These are phyloP conservation scores for Varecia variegata DNA, from an alignment of 2,797 vertebrate species.

Conservation along the genomic window DNA sequence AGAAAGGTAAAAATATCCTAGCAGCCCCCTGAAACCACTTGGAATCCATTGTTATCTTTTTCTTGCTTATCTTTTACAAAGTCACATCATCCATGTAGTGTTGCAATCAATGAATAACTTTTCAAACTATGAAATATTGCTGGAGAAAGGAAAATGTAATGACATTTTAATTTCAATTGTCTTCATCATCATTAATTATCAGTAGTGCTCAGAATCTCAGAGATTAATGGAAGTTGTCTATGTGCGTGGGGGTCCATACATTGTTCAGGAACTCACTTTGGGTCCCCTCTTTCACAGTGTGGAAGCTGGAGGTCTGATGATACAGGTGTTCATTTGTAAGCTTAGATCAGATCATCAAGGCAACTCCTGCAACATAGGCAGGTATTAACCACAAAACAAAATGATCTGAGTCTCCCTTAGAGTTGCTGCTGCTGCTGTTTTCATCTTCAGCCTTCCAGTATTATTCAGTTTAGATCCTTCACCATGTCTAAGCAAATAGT, in stretches of 20 bases:
- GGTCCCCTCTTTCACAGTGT: background rate
- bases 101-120: background rate
- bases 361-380: background rate
- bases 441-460: background rate
- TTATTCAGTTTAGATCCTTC: background rate
- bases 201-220: background rate
- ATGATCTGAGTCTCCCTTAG: background rate
- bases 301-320: background rate
- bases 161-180: background rate
- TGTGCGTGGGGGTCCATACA: background rate
- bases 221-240: background rate
- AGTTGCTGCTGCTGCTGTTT: background rate
- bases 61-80: constrained; percentile 19
- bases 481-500: background rate
- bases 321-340: background rate
- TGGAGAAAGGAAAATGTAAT: background rate
- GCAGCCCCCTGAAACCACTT: background rate
- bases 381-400: background rate
- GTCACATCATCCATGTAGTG: background rate
- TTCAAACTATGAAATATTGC: background rate
- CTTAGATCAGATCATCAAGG: background rate
- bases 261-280: background rate
- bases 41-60: background rate
- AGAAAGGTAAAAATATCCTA: background rate
- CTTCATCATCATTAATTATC: background rate